Conservation (phyloP, 2,797 vertebrate species). For the Oreonectes daqikongensis region DNA sequence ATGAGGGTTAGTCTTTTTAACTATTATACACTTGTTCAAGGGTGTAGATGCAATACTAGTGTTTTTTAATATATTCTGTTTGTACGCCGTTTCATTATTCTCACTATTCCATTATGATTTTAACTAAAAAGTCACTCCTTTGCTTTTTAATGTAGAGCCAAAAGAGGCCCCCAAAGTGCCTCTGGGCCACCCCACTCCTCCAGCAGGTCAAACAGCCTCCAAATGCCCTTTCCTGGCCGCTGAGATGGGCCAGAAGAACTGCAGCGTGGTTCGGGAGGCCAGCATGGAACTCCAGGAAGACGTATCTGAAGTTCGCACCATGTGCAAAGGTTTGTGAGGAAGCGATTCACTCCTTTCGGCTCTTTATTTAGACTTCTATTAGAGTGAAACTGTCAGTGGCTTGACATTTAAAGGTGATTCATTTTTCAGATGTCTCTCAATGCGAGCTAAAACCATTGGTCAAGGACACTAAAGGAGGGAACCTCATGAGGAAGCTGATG, state of each 20-base stretch:
- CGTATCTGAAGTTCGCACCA: constrained; percentile 86
- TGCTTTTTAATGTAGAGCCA: constrained; percentile 52
- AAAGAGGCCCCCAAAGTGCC: constrained; percentile 67
- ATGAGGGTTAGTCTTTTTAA: constrained; percentile 72
- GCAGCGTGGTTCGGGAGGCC: constrained; percentile 89
- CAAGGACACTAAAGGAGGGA: constrained; percentile 58
- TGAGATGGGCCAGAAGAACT: constrained; percentile 89
- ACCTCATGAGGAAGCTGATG: constrained; percentile 83
- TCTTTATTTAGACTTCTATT: not conserved
- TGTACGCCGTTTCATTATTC: no score
- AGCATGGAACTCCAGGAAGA: constrained; percentile 92
- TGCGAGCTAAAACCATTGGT: constrained; percentile 68
- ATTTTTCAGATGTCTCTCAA: constrained; percentile 75
- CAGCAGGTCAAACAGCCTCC: constrained; percentile 78
- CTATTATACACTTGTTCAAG: not conserved
- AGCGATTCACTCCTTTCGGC: not conserved
- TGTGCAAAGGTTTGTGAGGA: constrained; percentile 81
- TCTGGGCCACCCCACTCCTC: constrained; percentile 70
- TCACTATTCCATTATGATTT: no score
- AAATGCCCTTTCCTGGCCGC: constrained; percentile 96
- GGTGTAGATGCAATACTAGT: not conserved
- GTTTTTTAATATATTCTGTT: not conserved
- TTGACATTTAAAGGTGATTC: not conserved
- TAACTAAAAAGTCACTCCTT: not conserved
- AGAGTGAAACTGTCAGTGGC: constrained; percentile 46